phyloP scores from a whole-genome alignment of 2,888 invertebrate genomes.

The Drosophila paramelanica region DNA sequence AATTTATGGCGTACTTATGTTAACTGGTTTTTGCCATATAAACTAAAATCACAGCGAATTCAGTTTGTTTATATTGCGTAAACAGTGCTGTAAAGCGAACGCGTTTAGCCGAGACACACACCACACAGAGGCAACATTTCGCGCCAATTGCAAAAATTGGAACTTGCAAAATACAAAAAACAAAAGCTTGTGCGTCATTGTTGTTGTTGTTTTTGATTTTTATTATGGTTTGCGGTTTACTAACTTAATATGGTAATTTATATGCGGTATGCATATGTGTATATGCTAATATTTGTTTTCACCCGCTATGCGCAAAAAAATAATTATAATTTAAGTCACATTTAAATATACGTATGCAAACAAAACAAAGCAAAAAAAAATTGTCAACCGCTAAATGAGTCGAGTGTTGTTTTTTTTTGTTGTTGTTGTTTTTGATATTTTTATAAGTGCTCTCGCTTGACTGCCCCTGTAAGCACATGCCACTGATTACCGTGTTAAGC shows the following conservation, averaged over 20 bases:
- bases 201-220: conserved; percentile 29
- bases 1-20: conserved; percentile 9
- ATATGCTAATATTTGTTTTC: conserved; percentile 49
- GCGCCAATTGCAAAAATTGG: conserved; percentile 34
- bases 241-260: conserved; percentile 67
- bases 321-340: conserved; percentile 68
- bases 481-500: conserved; percentile 61
- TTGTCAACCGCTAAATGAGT: conserved; percentile 38
- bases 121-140: conserved; percentile 16
- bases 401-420: conserved; percentile 1
- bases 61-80: conserved; percentile 44
- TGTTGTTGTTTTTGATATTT: conserved; percentile 8
- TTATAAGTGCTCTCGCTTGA: conserved; percentile 37
- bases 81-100: conserved; percentile 39
- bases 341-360: conserved; percentile 59
- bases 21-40: background rate
- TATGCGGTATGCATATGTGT: conserved; percentile 36
- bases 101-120: conserved; percentile 54
- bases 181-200: conserved; percentile 28
- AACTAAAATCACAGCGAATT: conserved; percentile 2
- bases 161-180: conserved; percentile 9
- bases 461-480: conserved; percentile 49
- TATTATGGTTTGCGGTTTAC: conserved; percentile 31
- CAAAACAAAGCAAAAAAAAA: conserved; percentile 9
- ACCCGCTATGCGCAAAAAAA: conserved; percentile 44